Evolutionary conservation across 2,888 invertebrate genomes (phyloP).

Genomic region (Chouioia cunea): DNA sequence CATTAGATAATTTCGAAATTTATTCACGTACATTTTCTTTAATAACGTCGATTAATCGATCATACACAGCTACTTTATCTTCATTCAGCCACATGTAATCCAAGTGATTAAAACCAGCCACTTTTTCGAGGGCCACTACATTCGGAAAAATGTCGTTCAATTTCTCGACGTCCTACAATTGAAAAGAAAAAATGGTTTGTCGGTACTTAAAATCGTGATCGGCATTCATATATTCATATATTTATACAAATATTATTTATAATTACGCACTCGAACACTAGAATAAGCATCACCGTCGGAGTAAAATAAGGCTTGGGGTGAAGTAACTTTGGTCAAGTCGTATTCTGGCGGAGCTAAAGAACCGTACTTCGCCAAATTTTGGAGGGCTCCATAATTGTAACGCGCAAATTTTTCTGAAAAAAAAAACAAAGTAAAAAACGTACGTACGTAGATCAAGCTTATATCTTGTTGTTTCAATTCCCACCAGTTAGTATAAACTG

Average conservation of each 20-base stretch:
- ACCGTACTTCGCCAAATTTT: background rate
- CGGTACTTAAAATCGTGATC: background rate
- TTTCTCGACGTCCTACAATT: constrained; percentile 6
- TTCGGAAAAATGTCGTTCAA: constrained; percentile 4
- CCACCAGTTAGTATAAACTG: constrained; percentile 9
- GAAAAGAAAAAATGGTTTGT: background rate
- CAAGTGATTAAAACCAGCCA: constrained; percentile 17
- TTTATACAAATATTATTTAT: background rate
- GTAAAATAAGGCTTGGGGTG: constrained; percentile 16
- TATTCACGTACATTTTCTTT: too few relatives aligned
- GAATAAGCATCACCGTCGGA: constrained; percentile 4
- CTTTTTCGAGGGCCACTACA: constrained; percentile 14
- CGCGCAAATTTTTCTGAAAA: background rate
- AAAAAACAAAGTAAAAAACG: too few relatives aligned
- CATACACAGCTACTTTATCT: background rate
- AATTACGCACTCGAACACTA: background rate
- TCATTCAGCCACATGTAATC: constrained; percentile 13
- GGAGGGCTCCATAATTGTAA: background rate
- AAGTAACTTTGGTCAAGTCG: constrained; percentile 19
- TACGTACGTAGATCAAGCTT: too few relatives aligned
- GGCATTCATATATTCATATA: background rate
- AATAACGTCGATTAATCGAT: constrained; percentile 2
- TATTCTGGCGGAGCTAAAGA: constrained; percentile 1
- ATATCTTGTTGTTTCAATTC: background rate
- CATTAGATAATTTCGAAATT: too few relatives aligned